These are phyloP conservation scores for Thaumetopoea pityocampa DNA, from an alignment of 1,140 invertebrate species.

Conservation along the genomic window DNA sequence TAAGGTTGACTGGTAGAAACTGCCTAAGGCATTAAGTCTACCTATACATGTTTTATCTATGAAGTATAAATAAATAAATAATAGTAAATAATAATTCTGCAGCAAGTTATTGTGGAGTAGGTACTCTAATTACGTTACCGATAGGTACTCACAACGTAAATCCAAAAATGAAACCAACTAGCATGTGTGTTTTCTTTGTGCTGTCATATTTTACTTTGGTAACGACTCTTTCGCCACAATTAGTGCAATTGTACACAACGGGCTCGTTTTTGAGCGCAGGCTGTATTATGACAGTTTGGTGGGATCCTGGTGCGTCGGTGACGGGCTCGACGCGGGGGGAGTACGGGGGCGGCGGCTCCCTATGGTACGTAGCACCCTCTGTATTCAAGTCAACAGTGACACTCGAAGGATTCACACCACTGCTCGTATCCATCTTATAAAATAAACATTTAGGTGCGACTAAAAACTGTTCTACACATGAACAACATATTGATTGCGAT, in stretches of 20 bases:
- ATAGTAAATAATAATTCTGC: too few relatives aligned
- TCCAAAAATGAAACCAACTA: conserved; percentile 60
- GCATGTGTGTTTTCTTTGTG: conserved; percentile 53
- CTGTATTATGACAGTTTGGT: conserved; percentile 47
- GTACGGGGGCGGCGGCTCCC: conserved; percentile 52
- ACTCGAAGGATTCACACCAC: conserved; percentile 22
- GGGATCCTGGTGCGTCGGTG: conserved; percentile 30
- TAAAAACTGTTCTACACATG: conserved; percentile 3
- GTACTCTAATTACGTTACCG: too few relatives aligned
- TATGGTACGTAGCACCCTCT: conserved; percentile 17
- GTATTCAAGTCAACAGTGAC: conserved; percentile 21
- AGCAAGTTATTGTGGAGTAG: too few relatives aligned
- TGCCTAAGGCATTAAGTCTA: too few relatives aligned
- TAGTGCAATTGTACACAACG: conserved; percentile 36
- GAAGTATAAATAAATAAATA: too few relatives aligned
- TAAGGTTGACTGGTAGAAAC: too few relatives aligned
- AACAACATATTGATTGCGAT: conserved; percentile 29
- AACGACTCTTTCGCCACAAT: conserved; percentile 39
- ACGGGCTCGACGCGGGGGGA: conserved; percentile 18
- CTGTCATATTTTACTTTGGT: conserved; percentile 53
- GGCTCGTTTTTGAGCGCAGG: conserved; percentile 35
- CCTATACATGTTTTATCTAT: too few relatives aligned
- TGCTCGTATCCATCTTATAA: conserved; percentile 27
- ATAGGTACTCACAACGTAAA: conserved; percentile 58
- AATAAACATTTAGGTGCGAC: conserved; percentile 3